These are phyloP conservation scores for Loxodonta africana DNA, from an alignment of 2,113 vertebrate species.

Conservation along the genomic window DNA sequence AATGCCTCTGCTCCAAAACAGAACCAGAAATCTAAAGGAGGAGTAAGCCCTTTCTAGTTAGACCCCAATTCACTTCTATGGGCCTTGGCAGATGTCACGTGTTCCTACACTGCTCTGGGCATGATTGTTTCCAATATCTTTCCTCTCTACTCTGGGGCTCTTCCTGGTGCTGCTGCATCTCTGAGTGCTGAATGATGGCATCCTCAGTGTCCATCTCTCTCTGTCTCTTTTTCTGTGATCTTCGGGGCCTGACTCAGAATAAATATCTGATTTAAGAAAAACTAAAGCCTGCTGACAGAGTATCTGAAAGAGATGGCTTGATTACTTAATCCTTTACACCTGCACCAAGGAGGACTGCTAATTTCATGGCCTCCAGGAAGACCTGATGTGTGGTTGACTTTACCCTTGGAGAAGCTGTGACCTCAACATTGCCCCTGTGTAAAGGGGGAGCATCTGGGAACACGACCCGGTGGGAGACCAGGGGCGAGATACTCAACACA, in stretches of 20 bases:
- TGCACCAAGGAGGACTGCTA: neutral
- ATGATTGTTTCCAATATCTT: neutral
- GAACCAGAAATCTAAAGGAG: neutral
- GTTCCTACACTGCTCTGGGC: neutral
- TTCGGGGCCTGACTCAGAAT: neutral
- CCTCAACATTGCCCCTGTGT: neutral
- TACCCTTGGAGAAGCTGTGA: neutral
- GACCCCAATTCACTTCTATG: neutral
- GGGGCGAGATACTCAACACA: rapidly evolving
- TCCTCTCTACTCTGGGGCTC: neutral
- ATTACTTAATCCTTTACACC: neutral
- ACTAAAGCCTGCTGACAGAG: neutral
- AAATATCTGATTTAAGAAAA: neutral
- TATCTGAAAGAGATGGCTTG: neutral
- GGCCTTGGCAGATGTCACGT: neutral
- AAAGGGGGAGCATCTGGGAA: neutral
- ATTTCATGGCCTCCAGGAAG: neutral
- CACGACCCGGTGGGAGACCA: rapidly evolving
- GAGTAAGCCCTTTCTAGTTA: neutral
- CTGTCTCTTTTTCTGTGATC: neutral
- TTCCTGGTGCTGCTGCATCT: neutral
- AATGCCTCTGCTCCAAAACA: neutral
- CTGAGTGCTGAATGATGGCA: neutral
- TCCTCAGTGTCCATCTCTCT: neutral
- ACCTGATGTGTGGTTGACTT: neutral